These are phyloP conservation scores for Saimiri boliviensis DNA, from an alignment of 2,113 vertebrate species.

Conservation along the genomic window DNA sequence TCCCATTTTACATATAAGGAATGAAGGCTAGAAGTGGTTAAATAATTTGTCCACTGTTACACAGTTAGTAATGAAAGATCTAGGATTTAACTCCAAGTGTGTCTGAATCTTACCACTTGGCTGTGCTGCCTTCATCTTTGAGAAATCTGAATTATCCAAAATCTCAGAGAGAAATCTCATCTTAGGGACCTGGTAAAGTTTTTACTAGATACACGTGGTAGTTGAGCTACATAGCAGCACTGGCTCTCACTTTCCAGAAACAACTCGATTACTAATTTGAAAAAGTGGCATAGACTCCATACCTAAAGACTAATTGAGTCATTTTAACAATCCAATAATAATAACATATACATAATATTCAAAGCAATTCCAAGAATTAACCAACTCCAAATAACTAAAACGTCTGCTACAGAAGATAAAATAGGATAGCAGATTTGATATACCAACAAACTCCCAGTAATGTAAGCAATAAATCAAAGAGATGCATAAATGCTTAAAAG, in stretches of 20 bases:
- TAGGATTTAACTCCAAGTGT: background rate
- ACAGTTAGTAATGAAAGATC: background rate
- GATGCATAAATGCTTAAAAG: background rate
- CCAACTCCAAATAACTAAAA: slow-evolving; percentile 7
- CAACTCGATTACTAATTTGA: background rate
- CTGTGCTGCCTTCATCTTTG: background rate
- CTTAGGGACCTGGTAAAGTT: background rate
- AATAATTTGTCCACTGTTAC: background rate
- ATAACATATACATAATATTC: background rate
- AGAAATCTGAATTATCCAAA: slow-evolving; percentile 3
- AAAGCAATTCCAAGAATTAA: slow-evolving; percentile 18
- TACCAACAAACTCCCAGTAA: background rate
- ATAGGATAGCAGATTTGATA: background rate
- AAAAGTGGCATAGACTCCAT: background rate
- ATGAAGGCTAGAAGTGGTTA: background rate
- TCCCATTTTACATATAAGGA: background rate
- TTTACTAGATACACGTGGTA: background rate
- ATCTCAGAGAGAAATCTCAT: background rate
- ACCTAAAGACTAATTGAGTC: background rate
- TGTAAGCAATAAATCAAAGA: background rate
- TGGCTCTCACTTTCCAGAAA: background rate
- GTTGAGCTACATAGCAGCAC: background rate
- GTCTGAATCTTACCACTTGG: background rate
- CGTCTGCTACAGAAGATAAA: background rate
- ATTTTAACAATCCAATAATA: background rate